Percentiles rank a stretch among this genome's conserved stretches.
phyloP scores from a whole-genome alignment of 2,113 vertebrate genomes.

The Mirza zaza region DNA sequence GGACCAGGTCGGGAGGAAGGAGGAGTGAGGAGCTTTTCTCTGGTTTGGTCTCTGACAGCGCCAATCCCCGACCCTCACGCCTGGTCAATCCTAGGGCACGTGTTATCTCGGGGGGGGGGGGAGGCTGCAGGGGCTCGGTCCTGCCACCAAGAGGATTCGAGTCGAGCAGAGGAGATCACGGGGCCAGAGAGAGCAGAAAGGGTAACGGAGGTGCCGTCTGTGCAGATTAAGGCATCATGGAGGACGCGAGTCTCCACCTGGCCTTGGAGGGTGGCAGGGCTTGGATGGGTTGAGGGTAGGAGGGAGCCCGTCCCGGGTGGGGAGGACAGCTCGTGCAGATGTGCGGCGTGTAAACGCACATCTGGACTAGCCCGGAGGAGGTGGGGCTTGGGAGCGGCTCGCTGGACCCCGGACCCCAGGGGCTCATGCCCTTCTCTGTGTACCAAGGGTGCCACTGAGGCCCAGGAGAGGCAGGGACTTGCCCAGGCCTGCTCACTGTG shows the following conservation, averaged over 20 bases:
- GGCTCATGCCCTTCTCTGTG: neutral
- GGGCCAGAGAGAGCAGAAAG: neutral
- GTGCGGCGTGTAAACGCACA: rapidly evolving
- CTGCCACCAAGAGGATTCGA: neutral
- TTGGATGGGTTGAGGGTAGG: neutral
- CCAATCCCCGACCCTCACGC: neutral
- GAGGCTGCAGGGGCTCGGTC: neutral
- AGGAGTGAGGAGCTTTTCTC: neutral
- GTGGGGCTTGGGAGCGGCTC: rapidly evolving
- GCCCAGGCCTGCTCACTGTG: neutral
- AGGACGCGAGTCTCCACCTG: neutral
- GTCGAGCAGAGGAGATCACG: neutral
- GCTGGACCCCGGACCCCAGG: neutral
- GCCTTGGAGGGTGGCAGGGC: neutral
- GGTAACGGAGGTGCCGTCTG: rapidly evolving
- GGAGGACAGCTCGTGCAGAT: neutral
- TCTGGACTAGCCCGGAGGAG: neutral
- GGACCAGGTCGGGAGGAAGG: too few species aligned
- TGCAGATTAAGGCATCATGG: rapidly evolving
- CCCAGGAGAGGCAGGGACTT: neutral
- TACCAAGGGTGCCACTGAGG: neutral
- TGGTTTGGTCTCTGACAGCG: neutral
- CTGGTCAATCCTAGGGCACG: neutral
- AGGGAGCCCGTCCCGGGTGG: too few species aligned
- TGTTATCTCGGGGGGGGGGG: rapidly evolving